Conservation (phyloP, 1,140 invertebrate species). For the Aporrectodea caliginosa region DNA sequence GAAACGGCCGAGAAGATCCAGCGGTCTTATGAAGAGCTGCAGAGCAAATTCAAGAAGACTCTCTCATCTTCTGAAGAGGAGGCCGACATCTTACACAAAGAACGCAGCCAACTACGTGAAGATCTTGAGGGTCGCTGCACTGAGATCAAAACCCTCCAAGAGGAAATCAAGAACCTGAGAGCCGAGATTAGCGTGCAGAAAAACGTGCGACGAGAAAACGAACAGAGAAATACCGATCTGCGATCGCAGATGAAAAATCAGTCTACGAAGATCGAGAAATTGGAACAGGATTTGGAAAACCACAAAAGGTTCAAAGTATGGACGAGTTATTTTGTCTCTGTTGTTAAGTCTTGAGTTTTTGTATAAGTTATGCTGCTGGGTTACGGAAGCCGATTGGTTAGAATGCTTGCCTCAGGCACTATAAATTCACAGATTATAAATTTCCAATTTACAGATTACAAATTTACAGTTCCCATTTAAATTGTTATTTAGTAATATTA, state of each 20-base stretch:
- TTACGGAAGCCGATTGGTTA: too few species aligned
- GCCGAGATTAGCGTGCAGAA: not conserved
- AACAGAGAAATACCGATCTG: not conserved
- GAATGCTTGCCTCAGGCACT: too few species aligned
- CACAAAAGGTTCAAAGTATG: not conserved
- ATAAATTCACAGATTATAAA: too few species aligned
- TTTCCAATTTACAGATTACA: too few species aligned
- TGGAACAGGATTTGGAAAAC: not conserved
- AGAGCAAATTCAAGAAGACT: not conserved
- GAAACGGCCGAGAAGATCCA: not conserved
- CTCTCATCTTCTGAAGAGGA: not conserved
- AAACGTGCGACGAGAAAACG: not conserved
- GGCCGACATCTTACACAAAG: not conserved
- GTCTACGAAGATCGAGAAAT: not conserved
- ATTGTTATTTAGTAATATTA: too few species aligned
- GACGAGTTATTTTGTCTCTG: too few species aligned
- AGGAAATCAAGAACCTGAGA: not conserved
- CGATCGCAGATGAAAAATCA: not conserved
- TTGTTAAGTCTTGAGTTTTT: too few species aligned
- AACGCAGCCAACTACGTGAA: not conserved
- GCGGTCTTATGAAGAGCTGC: not conserved
- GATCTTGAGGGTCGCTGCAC: not conserved
- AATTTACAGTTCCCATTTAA: too few species aligned
- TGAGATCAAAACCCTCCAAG: not conserved
- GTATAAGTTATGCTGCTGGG: too few species aligned